Evolutionary conservation across 1,140 invertebrate genomes (phyloP), one percentile per base, ranked within the genome.

Genomic region (Gonatopus flavifemur): DNA sequence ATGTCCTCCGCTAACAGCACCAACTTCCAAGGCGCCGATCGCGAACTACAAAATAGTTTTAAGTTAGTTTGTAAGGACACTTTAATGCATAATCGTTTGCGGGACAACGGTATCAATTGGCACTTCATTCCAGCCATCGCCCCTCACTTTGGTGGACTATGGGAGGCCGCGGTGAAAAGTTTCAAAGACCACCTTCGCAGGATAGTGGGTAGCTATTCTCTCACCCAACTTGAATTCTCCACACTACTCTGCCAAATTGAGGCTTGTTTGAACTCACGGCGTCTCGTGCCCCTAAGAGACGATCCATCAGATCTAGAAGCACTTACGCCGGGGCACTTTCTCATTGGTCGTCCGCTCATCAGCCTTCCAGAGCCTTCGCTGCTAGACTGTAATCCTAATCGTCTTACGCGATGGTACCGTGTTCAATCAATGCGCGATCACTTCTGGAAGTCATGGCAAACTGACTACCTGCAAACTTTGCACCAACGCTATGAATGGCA

Each of bases 181-280:
- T 49, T 64, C 7, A 60, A 67, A 35, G 47, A 51, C 35, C 54
- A 57, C 12, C 22, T 69, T 12, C 25, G 20, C 7, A 28, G 39
- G 16, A 22, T 53, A 3, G 19, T 43, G 3, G 48, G 49, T 10
- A 18, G 39, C 0, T 24, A 22, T 15, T 18, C 24, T 18, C 45
- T 55, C 8, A 64, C 58, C 18, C 61, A 38, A 18, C 56, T 60
- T 33, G 55, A 59, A 50, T 60, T 69, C 16, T 54, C 39, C 0
- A 71, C 63, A 0, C 13, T 69, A 4, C 21, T 70, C 3, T 16
- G 19, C 35, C 59, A 66, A 40, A 60, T 69, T 19, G 68, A 72
- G 45, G 68, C 68, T 3, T 58, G 56, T 16, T 19, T 72, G 3
- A 73, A 73, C 33, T 69, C 66, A 3, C 13, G 70, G n/a, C 39